Evolutionary conservation across 2,888 invertebrate species (phyloP), one percentile per base, ranked within the genome.

Genomic region (Cyaniris semiargus): DNA sequence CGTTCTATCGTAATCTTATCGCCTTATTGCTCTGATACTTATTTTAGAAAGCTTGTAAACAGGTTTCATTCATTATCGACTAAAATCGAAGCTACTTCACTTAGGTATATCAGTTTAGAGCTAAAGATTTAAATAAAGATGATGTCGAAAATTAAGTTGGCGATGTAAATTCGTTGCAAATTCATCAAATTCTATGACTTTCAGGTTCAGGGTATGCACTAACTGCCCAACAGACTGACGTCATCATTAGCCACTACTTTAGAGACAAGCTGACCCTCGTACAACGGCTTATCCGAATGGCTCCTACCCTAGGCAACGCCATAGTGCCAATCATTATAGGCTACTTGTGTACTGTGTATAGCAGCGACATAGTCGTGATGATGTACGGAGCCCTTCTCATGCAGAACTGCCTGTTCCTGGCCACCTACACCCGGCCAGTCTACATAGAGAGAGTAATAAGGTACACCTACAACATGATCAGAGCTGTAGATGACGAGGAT

Each of bases 211-310:
- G 95, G 5, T 91, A 94, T 77, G 95, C 95, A 1, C 84, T 95
- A 74, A 92, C 95, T 34, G 93, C 94, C 23, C 92, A 95, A 72
- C 95, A 95, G 84, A 94, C 95, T 31, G 95, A 95, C 84, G 89
- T 95, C 8, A 90, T 95, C 75, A 86, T 95, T 76, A 91, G 93
- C 0, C 95, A 95, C 82, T 95, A 95, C 86, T 95, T 95, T 84
- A 89, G 94, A 80, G 89, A 95, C 48, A 95, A 95, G 81, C 88
- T 95, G 34, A 89, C 91, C 1, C 87, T 92, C 77, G 92, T 95
- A 0, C 94, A 92, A 78, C 90, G 94, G 76, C 86, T 95, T 38
- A 88, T 95, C 7, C 91, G 95, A 80, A 90, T 94, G 83, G 92
- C 94, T 0, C 92, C 94, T 0, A 92, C 94, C 0, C 81, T 95